Base-by-base conservation (phyloP, 2,797 vertebrate genomes). In the Setipinna tenuifilis region DNA sequence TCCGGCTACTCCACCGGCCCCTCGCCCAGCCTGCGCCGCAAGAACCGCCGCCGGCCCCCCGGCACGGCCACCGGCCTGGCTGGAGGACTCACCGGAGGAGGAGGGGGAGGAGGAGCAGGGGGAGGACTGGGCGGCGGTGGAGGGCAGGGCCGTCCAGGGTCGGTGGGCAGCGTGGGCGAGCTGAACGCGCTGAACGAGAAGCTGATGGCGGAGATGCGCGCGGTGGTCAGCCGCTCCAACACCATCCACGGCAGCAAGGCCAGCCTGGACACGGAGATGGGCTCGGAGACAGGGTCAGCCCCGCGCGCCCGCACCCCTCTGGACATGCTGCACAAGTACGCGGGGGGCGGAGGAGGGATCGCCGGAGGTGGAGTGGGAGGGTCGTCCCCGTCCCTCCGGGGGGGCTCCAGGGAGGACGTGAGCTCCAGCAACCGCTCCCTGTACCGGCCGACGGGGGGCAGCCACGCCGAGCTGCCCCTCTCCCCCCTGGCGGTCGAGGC, bases 1-100 rank as follows among this genome's bases (percentile, higher is more conserved):
- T 96, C 96, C 3, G 96, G 96, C 78, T 96, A 96, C 89, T 96
- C 96, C 0, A 96, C 96, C 1, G 96, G 96, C 2, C 96, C 96
- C 82, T 96, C 96, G 75, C 96, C 96, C 61, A 96, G 95, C 88
- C 87, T 96, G 88, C 91, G 95, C 46, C 94, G 93, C 91, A 95
- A 94, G 89, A 96, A 95, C 87, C 94, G 95, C 75, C 93, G 92
- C 85, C 92, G 92, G 78, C 94, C 93, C 80, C 84, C 87, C 83
- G 82, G 87, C 81, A 86, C 48, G 82, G 85, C 7, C 89, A 85
- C 23, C 93, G 94, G 44, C 89, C 88, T 61, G 91, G 94, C 71
- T 92, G 94, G 48, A 91, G 85, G 46, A 48, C n/a, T n/a, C n/a
- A n/a, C n/a, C n/a, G 46, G 46, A 48, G 46, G 46, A 48, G 46